phyloP scores from a whole-genome alignment of 2,113 vertebrate species.

The Apaloderma vittatum region DNA sequence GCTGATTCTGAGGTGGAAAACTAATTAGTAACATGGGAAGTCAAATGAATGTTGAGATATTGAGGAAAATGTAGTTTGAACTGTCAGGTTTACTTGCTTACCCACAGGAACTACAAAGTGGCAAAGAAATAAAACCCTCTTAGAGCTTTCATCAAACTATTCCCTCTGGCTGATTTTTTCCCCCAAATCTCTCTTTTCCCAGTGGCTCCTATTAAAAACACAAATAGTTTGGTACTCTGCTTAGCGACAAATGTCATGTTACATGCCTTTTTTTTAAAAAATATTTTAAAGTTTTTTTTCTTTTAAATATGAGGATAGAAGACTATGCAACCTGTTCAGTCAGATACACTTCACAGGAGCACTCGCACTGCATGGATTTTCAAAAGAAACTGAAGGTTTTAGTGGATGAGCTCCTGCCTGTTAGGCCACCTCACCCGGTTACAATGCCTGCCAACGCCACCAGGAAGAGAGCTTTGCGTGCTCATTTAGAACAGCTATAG shows the following conservation, averaged over 20 bases:
- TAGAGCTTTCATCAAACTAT: constrained; percentile 49
- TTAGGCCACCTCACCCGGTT: not conserved
- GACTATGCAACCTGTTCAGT: not conserved
- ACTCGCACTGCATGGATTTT: not conserved
- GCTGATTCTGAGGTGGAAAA: constrained; percentile 57
- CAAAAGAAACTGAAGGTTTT: not conserved
- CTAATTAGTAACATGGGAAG: constrained; percentile 69
- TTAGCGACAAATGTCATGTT: not conserved
- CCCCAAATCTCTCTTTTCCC: constrained; percentile 24
- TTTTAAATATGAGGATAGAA: not conserved
- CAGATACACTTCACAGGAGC: not conserved
- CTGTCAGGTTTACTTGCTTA: constrained; percentile 62
- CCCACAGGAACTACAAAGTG: constrained; percentile 67
- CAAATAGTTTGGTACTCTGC: constrained; percentile 37
- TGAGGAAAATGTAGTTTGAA: constrained; percentile 65
- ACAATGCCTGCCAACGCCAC: not conserved
- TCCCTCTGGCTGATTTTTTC: constrained; percentile 1
- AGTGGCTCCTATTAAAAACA: constrained; percentile 45
- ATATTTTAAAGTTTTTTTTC: not conserved
- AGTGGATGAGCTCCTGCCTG: not conserved
- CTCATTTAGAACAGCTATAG: not conserved
- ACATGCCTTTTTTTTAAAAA: not conserved
- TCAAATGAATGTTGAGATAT: constrained; percentile 54
- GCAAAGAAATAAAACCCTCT: constrained; percentile 56
- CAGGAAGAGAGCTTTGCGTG: not conserved